A percentile compares a stretch with the other conserved stretches of the same genome.
phyloP scores from a whole-genome alignment of 1,140 invertebrate species.

The Conopomorpha cramerella region DNA sequence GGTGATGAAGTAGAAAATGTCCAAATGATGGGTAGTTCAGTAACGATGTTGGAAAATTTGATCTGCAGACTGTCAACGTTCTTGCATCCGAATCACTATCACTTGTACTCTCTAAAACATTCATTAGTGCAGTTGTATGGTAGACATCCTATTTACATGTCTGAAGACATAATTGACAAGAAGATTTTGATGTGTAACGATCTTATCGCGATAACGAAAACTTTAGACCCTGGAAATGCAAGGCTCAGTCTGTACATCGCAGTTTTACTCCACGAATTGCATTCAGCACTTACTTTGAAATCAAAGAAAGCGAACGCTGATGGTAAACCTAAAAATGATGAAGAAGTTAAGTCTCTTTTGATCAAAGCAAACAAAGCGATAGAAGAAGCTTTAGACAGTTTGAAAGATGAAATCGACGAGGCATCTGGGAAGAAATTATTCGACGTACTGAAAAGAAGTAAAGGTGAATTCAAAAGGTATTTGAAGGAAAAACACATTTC shows the following conservation, averaged over 20 bases:
- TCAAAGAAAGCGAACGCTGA: constrained; percentile 53
- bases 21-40: constrained; percentile 62
- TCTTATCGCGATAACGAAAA: constrained; percentile 65
- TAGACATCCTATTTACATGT: constrained; percentile 63
- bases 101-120: constrained; percentile 78
- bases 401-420: constrained; percentile 51
- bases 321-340: constrained; percentile 15
- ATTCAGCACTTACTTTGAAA: constrained; percentile 62
- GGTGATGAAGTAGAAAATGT: constrained; percentile 75
- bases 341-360: constrained; percentile 26
- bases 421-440: constrained; percentile 38
- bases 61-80: constrained; percentile 67
- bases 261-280: constrained; percentile 72
- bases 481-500: constrained; percentile 33
- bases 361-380: constrained; percentile 32
- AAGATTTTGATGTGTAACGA: constrained; percentile 72
- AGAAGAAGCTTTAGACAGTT: constrained; percentile 20
- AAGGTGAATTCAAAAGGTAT: constrained; percentile 34
- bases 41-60: constrained; percentile 64
- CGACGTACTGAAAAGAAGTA: constrained; percentile 33
- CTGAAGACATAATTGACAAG: constrained; percentile 63
- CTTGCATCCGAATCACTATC: constrained; percentile 81
- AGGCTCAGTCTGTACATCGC: constrained; percentile 72
- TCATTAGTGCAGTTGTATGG: constrained; percentile 79
- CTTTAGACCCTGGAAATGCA: constrained; percentile 71